These are phyloP conservation scores for Timema podura DNA, from an alignment of 2,888 invertebrate species.

Conservation along the genomic window DNA sequence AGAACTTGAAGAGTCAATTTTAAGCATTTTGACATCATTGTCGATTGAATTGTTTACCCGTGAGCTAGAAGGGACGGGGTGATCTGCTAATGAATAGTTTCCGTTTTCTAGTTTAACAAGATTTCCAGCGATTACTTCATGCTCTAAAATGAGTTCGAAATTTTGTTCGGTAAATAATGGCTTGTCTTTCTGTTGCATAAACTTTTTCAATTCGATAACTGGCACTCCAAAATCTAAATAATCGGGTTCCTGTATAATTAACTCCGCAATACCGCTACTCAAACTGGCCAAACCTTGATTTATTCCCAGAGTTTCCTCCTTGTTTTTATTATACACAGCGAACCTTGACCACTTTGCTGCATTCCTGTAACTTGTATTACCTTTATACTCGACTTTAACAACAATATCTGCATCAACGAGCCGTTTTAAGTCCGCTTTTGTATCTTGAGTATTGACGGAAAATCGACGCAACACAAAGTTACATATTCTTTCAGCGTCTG, in stretches of 20 bases:
- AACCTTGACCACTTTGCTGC: slow-evolving; percentile 63
- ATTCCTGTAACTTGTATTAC: slow-evolving; percentile 79
- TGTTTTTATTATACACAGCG: slow-evolving; percentile 36
- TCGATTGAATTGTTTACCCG: slow-evolving; percentile 5
- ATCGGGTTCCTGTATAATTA: slow-evolving; percentile 67
- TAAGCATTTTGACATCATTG: slow-evolving; percentile 23
- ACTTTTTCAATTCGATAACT: slow-evolving; percentile 61
- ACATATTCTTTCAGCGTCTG: slow-evolving; percentile 77
- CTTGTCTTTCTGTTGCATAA: slow-evolving; percentile 59
- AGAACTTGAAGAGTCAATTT: slow-evolving; percentile 21
- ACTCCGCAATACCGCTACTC: slow-evolving; percentile 64
- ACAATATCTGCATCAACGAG: slow-evolving; percentile 71
- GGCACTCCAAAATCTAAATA: slow-evolving; percentile 68
- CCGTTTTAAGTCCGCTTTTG: slow-evolving; percentile 66
- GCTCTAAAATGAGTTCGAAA: slow-evolving; percentile 58
- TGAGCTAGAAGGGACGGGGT: slow-evolving; percentile 20
- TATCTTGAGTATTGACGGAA: slow-evolving; percentile 64
- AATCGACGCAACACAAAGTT: slow-evolving; percentile 73
- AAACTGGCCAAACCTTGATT: slow-evolving; percentile 43
- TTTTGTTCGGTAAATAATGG: slow-evolving; percentile 12
- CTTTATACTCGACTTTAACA: slow-evolving; percentile 81
- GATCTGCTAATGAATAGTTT: slow-evolving; percentile 54
- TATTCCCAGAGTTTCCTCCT: slow-evolving; percentile 29
- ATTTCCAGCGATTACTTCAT: slow-evolving; percentile 65
- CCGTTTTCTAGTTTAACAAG: slow-evolving; percentile 64